Evolutionary conservation across 1,140 invertebrate genomes (phyloP), one percentile per base, ranked within the genome.

Genomic region (Tetramorium simillimum): DNA sequence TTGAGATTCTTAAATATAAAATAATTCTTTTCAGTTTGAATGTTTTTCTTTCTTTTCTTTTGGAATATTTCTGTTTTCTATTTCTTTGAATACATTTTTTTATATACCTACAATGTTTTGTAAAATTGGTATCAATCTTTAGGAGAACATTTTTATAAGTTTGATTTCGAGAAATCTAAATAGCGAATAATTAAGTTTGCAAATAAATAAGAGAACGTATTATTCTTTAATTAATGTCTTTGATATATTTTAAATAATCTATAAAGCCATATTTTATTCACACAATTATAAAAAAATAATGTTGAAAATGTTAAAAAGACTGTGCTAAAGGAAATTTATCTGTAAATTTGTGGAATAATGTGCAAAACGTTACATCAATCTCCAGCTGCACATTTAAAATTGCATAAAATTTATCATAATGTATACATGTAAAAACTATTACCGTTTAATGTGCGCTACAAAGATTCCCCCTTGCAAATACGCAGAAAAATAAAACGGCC

Each of bases 401-500:
- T 5, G 10, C 43, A 10, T 72, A 46, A 60, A 46, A 82, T 82
- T 73, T 60, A 73, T 73, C 4, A 56, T 12, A 40, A 73, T 56
- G 3, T 72, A 37, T 28, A 21, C 43, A 28, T 46, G 40, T 37
- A 46, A 37, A 84, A 82, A 82, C 40, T 60, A 84, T 84, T 82
- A 73, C 40, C 3, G 51, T 82, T 82, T 73, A 73, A 82, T 82
- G 46, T 46, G 28, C 28, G 37, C 40, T 10, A n/a, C 18, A 40
- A 21, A 46, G 58, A 33, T 37, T 18, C 18, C 53, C 4, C 16
- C 60, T 37, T 53, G 67, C 46, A 60, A 60, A 84, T 16, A 49
- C 1, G n/a, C 4, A 3, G 40, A 60, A 60, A 84, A 84, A 62
- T 49, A 60, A 84, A 84, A 24, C 10, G 5, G 2, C 58, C 10